These are phyloP conservation scores for Cetoscarus ocellatus DNA, from an alignment of 2,797 vertebrate genomes.

Conservation along the genomic window DNA sequence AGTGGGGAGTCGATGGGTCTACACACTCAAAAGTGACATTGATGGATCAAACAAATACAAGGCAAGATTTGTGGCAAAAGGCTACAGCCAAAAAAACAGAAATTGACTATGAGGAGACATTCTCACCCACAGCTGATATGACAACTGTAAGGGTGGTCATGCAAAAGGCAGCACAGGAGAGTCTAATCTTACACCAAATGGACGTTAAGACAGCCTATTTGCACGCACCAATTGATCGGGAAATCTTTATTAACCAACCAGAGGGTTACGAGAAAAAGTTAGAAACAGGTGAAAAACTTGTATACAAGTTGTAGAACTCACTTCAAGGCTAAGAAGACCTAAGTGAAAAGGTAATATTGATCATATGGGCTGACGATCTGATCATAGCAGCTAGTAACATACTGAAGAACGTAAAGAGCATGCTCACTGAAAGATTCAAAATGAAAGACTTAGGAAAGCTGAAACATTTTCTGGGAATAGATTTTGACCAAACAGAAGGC, in stretches of 20 bases:
- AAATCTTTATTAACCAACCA: background rate
- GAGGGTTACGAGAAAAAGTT: background rate
- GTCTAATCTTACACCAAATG: background rate
- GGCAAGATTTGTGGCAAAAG: background rate
- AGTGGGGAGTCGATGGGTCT: too few relatives aligned
- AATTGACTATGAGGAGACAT: background rate
- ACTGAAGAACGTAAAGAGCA: too few relatives aligned
- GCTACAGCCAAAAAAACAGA: background rate
- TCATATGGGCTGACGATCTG: background rate
- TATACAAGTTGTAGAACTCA: background rate
- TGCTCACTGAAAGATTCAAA: too few relatives aligned
- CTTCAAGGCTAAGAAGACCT: background rate
- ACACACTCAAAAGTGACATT: background rate
- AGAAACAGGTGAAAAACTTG: background rate
- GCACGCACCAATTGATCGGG: background rate
- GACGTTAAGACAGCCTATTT: background rate
- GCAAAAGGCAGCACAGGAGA: conserved; percentile 10
- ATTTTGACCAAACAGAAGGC: background rate
- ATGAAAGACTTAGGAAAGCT: too few relatives aligned
- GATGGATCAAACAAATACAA: background rate
- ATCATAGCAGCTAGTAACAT: background rate
- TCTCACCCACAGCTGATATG: background rate
- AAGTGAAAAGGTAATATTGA: background rate
- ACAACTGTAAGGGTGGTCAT: background rate
- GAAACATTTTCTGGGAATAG: background rate